phyloP scores from a whole-genome alignment of 2,888 invertebrate species.

The Teleiodes luculella region DNA sequence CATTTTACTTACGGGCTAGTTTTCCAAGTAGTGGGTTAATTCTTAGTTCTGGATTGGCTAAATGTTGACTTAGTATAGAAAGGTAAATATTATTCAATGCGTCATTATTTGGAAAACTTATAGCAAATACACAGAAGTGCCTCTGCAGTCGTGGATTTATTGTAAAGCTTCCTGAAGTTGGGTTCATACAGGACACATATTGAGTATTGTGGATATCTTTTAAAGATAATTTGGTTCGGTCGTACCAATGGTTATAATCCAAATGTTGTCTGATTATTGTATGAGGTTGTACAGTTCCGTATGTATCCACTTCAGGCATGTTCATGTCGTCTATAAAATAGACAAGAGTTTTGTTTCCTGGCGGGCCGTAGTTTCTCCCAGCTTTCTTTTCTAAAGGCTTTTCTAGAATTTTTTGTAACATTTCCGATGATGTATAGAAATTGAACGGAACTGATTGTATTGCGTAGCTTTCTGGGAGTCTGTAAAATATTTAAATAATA shows the following conservation, averaged over 20 bases:
- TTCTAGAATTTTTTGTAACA: constrained; percentile 95
- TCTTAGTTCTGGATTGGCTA: constrained; percentile 88
- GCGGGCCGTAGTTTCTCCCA: constrained; percentile 95
- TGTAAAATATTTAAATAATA: constrained; percentile 24
- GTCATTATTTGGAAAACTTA: constrained; percentile 89
- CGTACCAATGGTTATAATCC: constrained; percentile 95
- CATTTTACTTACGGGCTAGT: constrained; percentile 69
- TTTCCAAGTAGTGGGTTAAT: constrained; percentile 84
- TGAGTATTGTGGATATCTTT: constrained; percentile 98
- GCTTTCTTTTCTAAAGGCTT: constrained; percentile 98
- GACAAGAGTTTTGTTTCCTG: constrained; percentile 94
- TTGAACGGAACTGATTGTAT: constrained; percentile 96
- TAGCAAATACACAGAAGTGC: constrained; percentile 93
- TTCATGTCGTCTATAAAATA: constrained; percentile 99
- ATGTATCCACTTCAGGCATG: constrained; percentile 94
- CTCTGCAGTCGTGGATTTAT: constrained; percentile 96
- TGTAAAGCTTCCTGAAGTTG: constrained; percentile 97
- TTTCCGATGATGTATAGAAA: constrained; percentile 96
- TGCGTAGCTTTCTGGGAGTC: constrained; percentile 90
- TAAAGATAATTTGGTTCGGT: constrained; percentile 89
- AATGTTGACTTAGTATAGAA: constrained; percentile 91
- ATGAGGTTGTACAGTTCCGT: constrained; percentile 97
- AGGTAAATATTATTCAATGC: constrained; percentile 93
- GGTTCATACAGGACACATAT: constrained; percentile 98
- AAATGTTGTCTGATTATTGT: constrained; percentile 96